Base-by-base conservation (phyloP, 1,140 invertebrate species). In the Zaprionus inermis region DNA sequence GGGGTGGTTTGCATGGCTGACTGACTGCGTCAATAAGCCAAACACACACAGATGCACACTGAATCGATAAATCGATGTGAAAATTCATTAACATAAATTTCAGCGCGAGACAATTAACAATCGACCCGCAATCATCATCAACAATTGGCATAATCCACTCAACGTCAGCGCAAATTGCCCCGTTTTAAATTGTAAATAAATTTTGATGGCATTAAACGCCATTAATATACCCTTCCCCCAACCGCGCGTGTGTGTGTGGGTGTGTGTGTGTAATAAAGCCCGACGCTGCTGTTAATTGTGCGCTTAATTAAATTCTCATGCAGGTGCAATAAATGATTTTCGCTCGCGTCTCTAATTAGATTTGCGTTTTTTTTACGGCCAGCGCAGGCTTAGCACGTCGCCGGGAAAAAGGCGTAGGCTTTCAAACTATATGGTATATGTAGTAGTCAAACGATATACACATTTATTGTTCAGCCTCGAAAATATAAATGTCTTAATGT, bases 231-330 rank as follows among this genome's bases (percentile, higher is more conserved):
- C 38, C 14, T 5, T 14, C 12, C 36, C 14, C 11, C 14, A 28
- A 28, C 28, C 28, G 28, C 28, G 28, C 14, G 14, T n/a, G n/a
- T n/a, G n/a, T n/a, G n/a, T n/a, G n/a, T n/a, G 36, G 5, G 14
- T 5, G 14, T 38, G 36, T n/a, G 5, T 5, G 3, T 28, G 14
- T 38, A 38, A 34, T 65, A 72, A 72, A 66, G 74, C 16, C 41
- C 41, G 63, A 67, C 58, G 54, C 36, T 32, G 34, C 57, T 70
- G 81, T 90, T 84, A 88, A 88, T 88, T 88, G 84, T 80, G 84
- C 72, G 77, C 84, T 88, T 88, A 89, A 88, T 88, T 88, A 88
- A 88, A 88, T 89, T 89, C 89, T 88, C 74, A 89, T 88, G 85
- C 84, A 88, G 84, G 77, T 89, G 80, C 76, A 66, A 88, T 88